Conservation (phyloP, 2,888 invertebrate genomes). For the Spilarctia lutea region DNA sequence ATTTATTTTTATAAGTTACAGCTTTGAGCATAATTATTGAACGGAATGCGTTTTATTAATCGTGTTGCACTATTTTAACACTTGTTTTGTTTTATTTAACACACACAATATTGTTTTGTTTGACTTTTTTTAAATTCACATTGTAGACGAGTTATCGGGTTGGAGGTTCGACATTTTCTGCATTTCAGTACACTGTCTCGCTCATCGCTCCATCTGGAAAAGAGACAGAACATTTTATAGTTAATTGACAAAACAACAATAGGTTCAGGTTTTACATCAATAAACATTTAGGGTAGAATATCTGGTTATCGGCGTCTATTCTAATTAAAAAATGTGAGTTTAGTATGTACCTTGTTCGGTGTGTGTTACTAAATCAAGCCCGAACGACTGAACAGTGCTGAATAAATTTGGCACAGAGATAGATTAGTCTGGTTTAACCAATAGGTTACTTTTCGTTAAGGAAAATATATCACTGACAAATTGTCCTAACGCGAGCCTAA, state of each 20-base stretch:
- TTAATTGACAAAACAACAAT: conserved; percentile 66
- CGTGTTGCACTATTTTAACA: conserved; percentile 35
- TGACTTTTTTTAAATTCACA: conserved; percentile 42
- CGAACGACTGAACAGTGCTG: neutral
- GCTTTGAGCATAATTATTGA: conserved; percentile 55
- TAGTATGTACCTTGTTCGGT: no score
- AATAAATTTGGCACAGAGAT: neutral
- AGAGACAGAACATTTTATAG: conserved; percentile 64
- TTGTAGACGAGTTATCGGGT: conserved; percentile 52
- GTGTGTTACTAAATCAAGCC: neutral
- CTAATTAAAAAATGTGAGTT: neutral
- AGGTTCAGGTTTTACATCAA: conserved; percentile 45
- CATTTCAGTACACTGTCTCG: conserved; percentile 47
- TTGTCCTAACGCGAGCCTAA: no score
- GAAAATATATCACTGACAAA: no score
- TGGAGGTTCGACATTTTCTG: conserved; percentile 53
- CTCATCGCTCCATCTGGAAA: conserved; percentile 67
- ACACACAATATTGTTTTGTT: conserved; percentile 20
- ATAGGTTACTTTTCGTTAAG: neutral
- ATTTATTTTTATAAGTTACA: conserved; percentile 38
- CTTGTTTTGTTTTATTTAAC: conserved; percentile 25
- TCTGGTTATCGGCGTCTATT: conserved; percentile 20
- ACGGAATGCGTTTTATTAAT: conserved; percentile 48
- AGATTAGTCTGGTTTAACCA: neutral
- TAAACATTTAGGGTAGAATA: conserved; percentile 46